These are phyloP conservation scores for Pammene aurita DNA, from an alignment of 2,888 invertebrate genomes.

Conservation along the genomic window DNA sequence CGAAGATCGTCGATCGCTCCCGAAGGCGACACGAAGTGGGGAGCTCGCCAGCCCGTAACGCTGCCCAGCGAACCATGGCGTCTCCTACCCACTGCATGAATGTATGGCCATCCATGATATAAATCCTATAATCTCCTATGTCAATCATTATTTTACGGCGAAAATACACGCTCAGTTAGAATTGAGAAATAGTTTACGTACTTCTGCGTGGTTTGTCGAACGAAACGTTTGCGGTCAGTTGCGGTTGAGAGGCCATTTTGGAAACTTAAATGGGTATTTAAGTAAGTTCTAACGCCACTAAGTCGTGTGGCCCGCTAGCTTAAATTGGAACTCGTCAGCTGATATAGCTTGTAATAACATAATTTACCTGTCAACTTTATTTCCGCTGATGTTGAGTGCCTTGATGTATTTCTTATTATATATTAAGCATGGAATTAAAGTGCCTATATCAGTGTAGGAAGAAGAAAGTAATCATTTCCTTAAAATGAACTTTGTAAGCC, in stretches of 20 bases:
- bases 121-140: conserved; percentile 58
- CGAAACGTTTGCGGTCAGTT: conserved; percentile 23
- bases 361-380: not conserved
- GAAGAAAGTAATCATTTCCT: too few relatives aligned
- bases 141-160: conserved; percentile 49
- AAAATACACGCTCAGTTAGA: conserved; percentile 36
- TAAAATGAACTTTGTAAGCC: too few relatives aligned
- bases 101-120: conserved; percentile 53
- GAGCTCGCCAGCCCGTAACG: conserved; percentile 70
- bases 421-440: too few relatives aligned
- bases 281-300: conserved; percentile 12
- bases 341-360: not conserved
- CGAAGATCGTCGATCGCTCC: conserved; percentile 64
- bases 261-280: conserved; percentile 14
- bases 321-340: not conserved
- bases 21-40: conserved; percentile 63
- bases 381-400: not conserved
- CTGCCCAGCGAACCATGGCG: conserved; percentile 61
- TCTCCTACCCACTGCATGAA: conserved; percentile 62
- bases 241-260: conserved; percentile 29
- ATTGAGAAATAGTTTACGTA: conserved; percentile 27
- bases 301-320: not conserved
- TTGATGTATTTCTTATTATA: too few relatives aligned
- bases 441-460: too few relatives aligned
- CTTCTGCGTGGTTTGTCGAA: conserved; percentile 34